Conservation (phyloP, 2,113 vertebrate genomes). For the Okapia johnstoni region DNA sequence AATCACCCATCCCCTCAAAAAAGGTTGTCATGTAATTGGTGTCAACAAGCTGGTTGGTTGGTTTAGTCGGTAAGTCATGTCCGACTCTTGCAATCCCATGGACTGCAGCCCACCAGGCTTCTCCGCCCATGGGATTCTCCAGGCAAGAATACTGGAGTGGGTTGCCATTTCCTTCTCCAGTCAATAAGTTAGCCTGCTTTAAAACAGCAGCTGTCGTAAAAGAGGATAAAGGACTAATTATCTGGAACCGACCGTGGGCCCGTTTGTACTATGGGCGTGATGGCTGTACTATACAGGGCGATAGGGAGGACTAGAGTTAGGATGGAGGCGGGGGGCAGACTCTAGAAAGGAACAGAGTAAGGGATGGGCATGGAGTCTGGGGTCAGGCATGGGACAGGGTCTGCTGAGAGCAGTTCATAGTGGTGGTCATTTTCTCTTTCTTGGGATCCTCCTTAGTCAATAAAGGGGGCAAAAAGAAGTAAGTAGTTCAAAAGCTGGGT, state of each 20-base stretch:
- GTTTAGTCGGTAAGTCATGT: not conserved
- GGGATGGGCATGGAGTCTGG: not conserved
- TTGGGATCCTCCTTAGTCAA: not conserved
- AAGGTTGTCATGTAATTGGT: not conserved
- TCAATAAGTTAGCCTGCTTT: not conserved
- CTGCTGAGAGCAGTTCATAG: not conserved
- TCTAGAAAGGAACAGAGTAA: not conserved
- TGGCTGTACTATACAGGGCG: fast-evolving
- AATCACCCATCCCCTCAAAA: not conserved
- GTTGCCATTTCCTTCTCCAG: not conserved
- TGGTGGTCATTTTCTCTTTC: not conserved
- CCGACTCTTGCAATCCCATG: fast-evolving
- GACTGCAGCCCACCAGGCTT: not conserved
- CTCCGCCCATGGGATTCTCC: not conserved
- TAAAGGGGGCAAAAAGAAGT: not conserved
- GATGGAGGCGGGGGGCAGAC: not conserved
- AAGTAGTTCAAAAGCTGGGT: not conserved
- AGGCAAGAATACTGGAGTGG: not conserved
- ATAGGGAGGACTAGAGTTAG: not conserved
- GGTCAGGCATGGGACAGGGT: not conserved
- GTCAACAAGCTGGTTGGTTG: not conserved
- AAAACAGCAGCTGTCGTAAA: not conserved
- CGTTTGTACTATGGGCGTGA: not conserved
- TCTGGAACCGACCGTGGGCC: fast-evolving
- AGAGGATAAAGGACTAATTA: not conserved